Percentiles rank a stretch among this genome's conserved stretches.
These are phyloP conservation scores for Pseudobourletiella spinata DNA, from an alignment of 1,140 invertebrate genomes.

Conservation along the genomic window DNA sequence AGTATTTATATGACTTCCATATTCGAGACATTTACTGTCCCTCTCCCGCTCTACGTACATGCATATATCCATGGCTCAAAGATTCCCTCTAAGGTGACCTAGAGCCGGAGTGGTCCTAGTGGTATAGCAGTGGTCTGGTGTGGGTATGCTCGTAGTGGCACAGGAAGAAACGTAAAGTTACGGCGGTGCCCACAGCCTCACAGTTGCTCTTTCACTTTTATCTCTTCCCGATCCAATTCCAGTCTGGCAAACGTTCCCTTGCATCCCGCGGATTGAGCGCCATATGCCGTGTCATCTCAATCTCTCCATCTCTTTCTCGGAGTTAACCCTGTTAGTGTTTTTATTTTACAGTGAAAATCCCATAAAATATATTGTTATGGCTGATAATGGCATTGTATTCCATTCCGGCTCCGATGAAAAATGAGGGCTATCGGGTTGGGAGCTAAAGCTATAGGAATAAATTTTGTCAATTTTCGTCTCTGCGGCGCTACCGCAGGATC, in stretches of 20 bases:
- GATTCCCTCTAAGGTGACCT: too few relatives aligned
- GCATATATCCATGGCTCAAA: neutral
- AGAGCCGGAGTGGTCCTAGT: too few relatives aligned
- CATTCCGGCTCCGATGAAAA: slow-evolving; percentile 23
- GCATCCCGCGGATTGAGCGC: too few relatives aligned
- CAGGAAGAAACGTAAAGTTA: too few relatives aligned
- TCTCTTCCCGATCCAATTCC: neutral
- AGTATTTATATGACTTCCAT: neutral
- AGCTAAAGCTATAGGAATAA: slow-evolving; percentile 22
- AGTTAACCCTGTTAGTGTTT: neutral
- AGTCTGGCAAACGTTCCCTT: neutral
- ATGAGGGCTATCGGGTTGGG: slow-evolving; percentile 15
- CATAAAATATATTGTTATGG: slow-evolving; percentile 31
- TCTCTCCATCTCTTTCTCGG: neutral
- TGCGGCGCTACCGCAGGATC: too few relatives aligned
- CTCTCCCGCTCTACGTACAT: neutral
- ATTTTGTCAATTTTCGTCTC: slow-evolving; percentile 32
- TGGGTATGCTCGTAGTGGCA: too few relatives aligned
- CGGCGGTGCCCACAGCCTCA: too few relatives aligned
- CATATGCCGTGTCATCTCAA: too few relatives aligned
- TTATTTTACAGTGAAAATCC: neutral
- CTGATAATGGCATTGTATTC: slow-evolving; percentile 27
- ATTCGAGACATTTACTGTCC: neutral
- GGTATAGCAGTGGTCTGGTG: too few relatives aligned
- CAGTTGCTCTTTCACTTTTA: too few relatives aligned